Evolutionary conservation across 2,888 invertebrate genomes (phyloP).

Genomic region (Plagodis dolabraria): DNA sequence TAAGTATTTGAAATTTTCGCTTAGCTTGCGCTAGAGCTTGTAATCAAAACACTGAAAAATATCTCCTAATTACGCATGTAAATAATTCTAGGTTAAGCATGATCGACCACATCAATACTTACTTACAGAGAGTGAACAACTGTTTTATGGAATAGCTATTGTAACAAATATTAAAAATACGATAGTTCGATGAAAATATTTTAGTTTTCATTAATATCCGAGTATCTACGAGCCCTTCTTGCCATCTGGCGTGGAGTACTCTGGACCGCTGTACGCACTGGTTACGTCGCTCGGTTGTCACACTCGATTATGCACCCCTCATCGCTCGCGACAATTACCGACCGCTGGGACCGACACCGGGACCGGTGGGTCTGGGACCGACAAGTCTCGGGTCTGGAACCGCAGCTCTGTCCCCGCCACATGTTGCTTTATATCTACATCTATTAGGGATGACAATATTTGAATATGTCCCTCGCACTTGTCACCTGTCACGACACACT

Average conservation of each 20-base stretch:
- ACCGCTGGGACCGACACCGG: not conserved
- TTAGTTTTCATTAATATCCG: not conserved
- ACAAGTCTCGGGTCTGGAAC: too few relatives aligned
- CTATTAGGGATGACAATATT: slow-evolving; percentile 3
- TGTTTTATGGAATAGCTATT: too few relatives aligned
- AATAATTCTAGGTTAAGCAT: too few relatives aligned
- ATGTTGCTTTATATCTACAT: slow-evolving; percentile 1
- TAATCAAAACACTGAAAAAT: too few relatives aligned
- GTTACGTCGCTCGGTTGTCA: not conserved
- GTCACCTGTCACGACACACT: not conserved
- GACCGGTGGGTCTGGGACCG: not conserved
- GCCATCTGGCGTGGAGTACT: not conserved
- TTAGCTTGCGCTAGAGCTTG: too few relatives aligned
- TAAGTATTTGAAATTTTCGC: too few relatives aligned
- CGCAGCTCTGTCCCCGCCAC: not conserved
- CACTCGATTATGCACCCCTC: slow-evolving; percentile 8
- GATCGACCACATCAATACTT: too few relatives aligned
- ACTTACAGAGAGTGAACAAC: too few relatives aligned
- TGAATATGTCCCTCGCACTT: not conserved
- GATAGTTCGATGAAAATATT: not conserved
- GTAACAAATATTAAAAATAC: too few relatives aligned
- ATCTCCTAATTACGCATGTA: too few relatives aligned
- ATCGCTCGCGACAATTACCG: not conserved
- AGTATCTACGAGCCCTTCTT: not conserved
- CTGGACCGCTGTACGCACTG: not conserved